A percentile compares a stretch with the other conserved stretches of the same genome.
Evolutionary conservation across 1,140 invertebrate species (phyloP).

Genomic region (Mycetomoellerius zeteki): DNA sequence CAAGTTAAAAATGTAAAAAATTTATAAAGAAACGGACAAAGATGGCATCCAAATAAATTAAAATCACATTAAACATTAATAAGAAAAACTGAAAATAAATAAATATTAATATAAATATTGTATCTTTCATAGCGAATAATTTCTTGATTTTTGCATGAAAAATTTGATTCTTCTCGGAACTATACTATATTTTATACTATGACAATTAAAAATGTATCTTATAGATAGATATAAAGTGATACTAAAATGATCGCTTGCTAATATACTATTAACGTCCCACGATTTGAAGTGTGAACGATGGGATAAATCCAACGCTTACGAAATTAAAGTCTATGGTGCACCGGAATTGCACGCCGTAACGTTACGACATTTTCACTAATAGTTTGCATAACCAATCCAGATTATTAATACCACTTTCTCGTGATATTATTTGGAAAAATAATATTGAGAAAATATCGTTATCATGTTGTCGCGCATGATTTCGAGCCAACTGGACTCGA

Average conservation of each 20-base stretch:
- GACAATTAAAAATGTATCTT: neutral
- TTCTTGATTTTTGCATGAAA: neutral
- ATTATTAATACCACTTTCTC: slow-evolving; percentile 47
- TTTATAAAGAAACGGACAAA: neutral
- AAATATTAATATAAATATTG: slow-evolving; percentile 3
- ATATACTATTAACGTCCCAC: slow-evolving; percentile 4
- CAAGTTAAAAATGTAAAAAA: neutral
- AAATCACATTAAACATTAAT: neutral
- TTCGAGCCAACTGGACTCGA: neutral
- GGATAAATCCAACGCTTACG: slow-evolving; percentile 36
- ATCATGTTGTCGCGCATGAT: neutral
- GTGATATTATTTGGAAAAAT: slow-evolving; percentile 2
- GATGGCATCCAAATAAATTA: neutral
- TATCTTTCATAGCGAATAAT: neutral
- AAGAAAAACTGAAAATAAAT: neutral
- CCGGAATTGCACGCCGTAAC: neutral
- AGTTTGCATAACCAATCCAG: slow-evolving; percentile 63
- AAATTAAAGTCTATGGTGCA: slow-evolving; percentile 27
- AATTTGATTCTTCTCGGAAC: neutral
- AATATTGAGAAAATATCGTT: neutral
- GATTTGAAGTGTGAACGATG: slow-evolving; percentile 11
- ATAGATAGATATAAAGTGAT: neutral
- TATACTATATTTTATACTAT: neutral
- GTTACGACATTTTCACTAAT: slow-evolving; percentile 54
- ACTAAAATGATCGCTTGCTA: slow-evolving; percentile 2